Conservation (phyloP, 1,140 invertebrate species). For the Rhagoletis zephyria region DNA sequence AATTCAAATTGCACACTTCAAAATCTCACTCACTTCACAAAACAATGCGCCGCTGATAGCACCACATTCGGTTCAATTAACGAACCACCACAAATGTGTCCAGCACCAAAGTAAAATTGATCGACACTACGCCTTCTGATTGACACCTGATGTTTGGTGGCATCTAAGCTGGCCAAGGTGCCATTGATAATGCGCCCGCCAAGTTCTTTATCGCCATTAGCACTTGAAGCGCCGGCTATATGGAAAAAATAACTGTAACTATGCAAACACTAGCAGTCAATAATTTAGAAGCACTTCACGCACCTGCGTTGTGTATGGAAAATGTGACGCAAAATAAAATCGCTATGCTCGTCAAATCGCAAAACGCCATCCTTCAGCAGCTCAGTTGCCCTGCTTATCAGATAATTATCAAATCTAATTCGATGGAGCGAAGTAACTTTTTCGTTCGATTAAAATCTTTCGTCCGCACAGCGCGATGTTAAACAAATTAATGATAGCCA, state of each 20-base stretch:
- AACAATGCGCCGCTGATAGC: slow-evolving; percentile 74
- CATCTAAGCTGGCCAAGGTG: slow-evolving; percentile 61
- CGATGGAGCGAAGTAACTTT: too few species aligned
- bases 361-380: neutral
- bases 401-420: too few species aligned
- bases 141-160: slow-evolving; percentile 69
- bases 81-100: slow-evolving; percentile 71
- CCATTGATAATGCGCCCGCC: slow-evolving; percentile 68
- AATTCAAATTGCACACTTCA: neutral
- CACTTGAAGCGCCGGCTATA: neutral
- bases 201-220: neutral
- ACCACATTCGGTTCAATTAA: slow-evolving; percentile 69
- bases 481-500: slow-evolving; percentile 1
- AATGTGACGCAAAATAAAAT: too few species aligned
- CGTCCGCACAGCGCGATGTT: neutral
- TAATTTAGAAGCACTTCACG: too few species aligned
- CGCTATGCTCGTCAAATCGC: neutral
- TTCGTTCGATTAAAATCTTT: neutral
- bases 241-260: too few species aligned
- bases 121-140: slow-evolving; percentile 63
- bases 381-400: too few species aligned
- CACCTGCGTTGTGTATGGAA: too few species aligned
- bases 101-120: slow-evolving; percentile 66
- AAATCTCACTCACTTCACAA: slow-evolving; percentile 67
- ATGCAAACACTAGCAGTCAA: too few species aligned